A percentile compares a stretch with the other conserved stretches of the same genome.
Conservation (phyloP, 2,888 invertebrate species). For the Drosophila mulleri region DNA sequence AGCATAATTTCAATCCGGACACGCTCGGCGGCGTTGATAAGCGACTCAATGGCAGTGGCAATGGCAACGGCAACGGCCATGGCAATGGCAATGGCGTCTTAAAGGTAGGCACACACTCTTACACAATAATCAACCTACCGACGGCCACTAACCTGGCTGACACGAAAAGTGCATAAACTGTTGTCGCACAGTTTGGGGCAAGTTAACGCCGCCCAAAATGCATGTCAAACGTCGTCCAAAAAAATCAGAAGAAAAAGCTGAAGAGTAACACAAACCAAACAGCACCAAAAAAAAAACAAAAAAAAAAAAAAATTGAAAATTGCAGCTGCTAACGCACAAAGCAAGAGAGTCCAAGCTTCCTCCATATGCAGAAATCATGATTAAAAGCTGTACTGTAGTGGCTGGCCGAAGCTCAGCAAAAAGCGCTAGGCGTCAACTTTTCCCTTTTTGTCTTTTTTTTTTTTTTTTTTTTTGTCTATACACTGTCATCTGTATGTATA, state of each 20-base stretch:
- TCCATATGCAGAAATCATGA: slow-evolving; percentile 77
- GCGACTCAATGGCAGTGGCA: slow-evolving; percentile 81
- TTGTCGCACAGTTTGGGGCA: slow-evolving; percentile 32
- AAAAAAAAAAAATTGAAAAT: slow-evolving; percentile 38
- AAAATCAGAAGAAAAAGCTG: not conserved
- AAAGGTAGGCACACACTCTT: slow-evolving; percentile 76
- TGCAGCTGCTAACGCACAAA: slow-evolving; percentile 38
- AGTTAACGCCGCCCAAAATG: slow-evolving; percentile 63
- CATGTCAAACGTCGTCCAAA: slow-evolving; percentile 56
- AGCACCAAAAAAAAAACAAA: slow-evolving; percentile 16
- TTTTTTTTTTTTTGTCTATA: not conserved
- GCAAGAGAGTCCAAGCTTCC: slow-evolving; percentile 32
- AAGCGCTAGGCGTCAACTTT: slow-evolving; percentile 45
- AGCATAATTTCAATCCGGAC: slow-evolving; percentile 85
- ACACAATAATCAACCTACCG: not conserved
- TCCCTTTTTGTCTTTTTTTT: slow-evolving; percentile 22
- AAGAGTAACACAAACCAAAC: not conserved
- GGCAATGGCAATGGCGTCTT: slow-evolving; percentile 79
- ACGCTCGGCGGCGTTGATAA: slow-evolving; percentile 85
- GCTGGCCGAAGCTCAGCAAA: slow-evolving; percentile 25
- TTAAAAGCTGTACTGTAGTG: slow-evolving; percentile 68
- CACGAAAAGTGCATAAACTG: slow-evolving; percentile 58
- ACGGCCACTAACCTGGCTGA: slow-evolving; percentile 34
- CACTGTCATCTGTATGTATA: slow-evolving; percentile 18
- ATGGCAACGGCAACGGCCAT: slow-evolving; percentile 69